Conservation (phyloP, 2,888 invertebrate genomes). For the Xestia xanthographa region DNA sequence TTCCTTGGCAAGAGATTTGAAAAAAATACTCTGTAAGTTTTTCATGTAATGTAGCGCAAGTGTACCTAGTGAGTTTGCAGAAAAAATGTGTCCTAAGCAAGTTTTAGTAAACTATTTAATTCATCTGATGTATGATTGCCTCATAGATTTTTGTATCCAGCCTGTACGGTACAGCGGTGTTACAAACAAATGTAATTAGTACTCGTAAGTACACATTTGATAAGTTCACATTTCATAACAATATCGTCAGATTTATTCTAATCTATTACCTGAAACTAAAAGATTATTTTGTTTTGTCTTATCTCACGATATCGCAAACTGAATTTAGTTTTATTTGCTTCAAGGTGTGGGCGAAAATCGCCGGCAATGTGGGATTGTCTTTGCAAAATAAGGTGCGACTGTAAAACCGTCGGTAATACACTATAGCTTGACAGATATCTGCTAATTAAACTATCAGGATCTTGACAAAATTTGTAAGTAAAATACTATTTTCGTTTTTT, state of each 20-base stretch:
- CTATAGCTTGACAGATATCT: background rate
- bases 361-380: constrained; percentile 13
- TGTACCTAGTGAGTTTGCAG: background rate
- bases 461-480: constrained; percentile 25
- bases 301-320: constrained; percentile 42
- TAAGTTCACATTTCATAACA: background rate
- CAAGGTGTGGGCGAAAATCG: constrained; percentile 37
- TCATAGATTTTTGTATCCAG: background rate
- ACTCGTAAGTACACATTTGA: too few species aligned
- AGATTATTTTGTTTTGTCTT: constrained; percentile 32
- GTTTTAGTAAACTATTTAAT: background rate
- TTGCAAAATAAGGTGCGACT: constrained; percentile 21
- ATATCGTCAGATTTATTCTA: constrained; percentile 4
- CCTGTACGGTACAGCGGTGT: background rate
- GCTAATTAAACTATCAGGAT: constrained; percentile 4
- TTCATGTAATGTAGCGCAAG: too few species aligned
- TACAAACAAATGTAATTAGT: background rate
- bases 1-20: background rate
- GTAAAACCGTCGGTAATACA: background rate
- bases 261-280: constrained; percentile 29
- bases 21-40: background rate
- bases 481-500: background rate
- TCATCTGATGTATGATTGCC: background rate
- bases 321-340: constrained; percentile 24
- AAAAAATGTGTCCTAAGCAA: background rate